Evolutionary conservation across 2,113 vertebrate genomes (phyloP).

Genomic region (Zosterops japonicus): DNA sequence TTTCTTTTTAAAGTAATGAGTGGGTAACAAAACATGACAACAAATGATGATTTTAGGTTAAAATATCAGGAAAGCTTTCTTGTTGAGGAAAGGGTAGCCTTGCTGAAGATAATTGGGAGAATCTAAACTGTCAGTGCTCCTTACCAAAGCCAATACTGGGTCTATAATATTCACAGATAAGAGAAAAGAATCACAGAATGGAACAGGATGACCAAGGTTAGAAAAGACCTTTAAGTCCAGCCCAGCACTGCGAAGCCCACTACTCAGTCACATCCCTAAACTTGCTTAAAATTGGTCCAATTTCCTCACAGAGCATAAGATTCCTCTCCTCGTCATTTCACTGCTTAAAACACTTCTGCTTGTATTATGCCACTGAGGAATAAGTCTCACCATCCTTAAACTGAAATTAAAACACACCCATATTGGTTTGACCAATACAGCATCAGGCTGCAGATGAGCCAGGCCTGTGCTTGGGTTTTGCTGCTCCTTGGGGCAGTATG

Average conservation of each 20-base stretch:
- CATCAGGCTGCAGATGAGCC: not conserved
- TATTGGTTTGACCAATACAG: not conserved
- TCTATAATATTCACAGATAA: fast-evolving
- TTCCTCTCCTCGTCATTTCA: not conserved
- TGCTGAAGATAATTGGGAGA: not conserved
- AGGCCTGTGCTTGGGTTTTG: not conserved
- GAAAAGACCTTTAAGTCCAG: not conserved
- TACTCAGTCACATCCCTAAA: not conserved
- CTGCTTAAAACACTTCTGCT: not conserved
- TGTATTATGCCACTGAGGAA: not conserved
- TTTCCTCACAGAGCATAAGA: not conserved
- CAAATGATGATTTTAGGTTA: not conserved
- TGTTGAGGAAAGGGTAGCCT: not conserved
- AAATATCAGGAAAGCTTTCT: not conserved
- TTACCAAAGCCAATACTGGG: not conserved
- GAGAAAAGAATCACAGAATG: not conserved
- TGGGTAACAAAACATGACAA: not conserved
- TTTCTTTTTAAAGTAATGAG: not conserved
- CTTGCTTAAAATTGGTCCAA: not conserved
- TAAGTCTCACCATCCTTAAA: not conserved
- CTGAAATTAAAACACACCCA: fast-evolving
- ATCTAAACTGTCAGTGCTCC: not conserved
- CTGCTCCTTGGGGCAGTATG: not conserved
- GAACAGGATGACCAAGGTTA: fast-evolving
- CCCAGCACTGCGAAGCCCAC: fast-evolving